Conservation (phyloP, 2,113 vertebrate species). For the Heterocephalus glaber region DNA sequence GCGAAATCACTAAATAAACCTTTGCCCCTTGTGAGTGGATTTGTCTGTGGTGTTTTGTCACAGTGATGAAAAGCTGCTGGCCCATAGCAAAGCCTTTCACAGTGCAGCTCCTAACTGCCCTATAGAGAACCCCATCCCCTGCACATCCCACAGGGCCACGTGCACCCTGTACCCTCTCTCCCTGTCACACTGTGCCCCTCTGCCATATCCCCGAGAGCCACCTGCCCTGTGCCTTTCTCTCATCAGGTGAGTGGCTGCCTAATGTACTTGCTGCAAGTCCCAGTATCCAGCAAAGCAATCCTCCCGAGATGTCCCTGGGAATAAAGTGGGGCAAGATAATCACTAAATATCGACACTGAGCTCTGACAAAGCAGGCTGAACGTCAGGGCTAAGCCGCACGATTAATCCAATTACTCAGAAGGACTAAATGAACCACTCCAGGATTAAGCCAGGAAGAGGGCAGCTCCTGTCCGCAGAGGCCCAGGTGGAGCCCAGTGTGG, state of each 20-base stretch:
- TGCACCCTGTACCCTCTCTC: background rate
- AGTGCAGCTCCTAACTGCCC: background rate
- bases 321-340: background rate
- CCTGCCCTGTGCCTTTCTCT: background rate
- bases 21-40: background rate
- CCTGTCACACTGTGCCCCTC: background rate
- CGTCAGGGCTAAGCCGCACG: background rate
- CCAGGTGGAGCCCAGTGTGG: fast-evolving
- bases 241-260: background rate
- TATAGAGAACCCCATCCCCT: background rate
- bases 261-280: no score
- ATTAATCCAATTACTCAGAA: background rate
- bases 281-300: fast-evolving
- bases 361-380: no score
- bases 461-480: fast-evolving
- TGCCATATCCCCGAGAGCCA: background rate
- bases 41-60: background rate
- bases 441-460: background rate
- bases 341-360: background rate
- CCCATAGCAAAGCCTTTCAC: background rate
- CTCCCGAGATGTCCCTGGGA: background rate
- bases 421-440: background rate
- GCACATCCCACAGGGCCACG: no score
- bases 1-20: background rate
- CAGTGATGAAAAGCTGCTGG: background rate